Conservation (phyloP, 2,888 invertebrate species). For the Drosophila mimetica region DNA sequence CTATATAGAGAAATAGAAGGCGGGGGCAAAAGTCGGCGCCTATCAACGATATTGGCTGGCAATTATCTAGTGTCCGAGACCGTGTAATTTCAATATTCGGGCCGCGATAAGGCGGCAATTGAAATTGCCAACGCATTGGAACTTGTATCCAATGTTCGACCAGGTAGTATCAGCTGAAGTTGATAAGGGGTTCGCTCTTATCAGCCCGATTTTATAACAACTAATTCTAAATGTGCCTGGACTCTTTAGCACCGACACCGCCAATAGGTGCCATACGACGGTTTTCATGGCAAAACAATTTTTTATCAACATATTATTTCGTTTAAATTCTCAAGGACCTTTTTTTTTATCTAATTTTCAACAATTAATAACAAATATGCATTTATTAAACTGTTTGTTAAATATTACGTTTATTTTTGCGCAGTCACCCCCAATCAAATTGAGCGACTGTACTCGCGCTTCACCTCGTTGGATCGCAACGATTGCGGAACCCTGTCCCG, state of each 20-base stretch:
- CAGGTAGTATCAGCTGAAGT: conserved; percentile 37
- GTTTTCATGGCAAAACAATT: not conserved
- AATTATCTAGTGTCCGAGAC: conserved; percentile 60
- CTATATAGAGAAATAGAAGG: not conserved
- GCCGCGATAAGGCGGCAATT: conserved; percentile 42
- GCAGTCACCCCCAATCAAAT: conserved; percentile 99
- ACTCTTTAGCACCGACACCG: not conserved
- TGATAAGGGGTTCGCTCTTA: conserved; percentile 37
- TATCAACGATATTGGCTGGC: conserved; percentile 17
- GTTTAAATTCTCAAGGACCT: too few species aligned
- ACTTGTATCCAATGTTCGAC: conserved; percentile 51
- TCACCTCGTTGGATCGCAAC: conserved; percentile 97
- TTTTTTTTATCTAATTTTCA: too few species aligned
- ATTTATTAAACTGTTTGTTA: too few species aligned
- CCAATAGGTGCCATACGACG: not conserved
- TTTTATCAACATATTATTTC: too few species aligned
- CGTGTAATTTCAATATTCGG: conserved; percentile 64
- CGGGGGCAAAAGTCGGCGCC: conserved; percentile 59
- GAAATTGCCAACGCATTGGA: conserved; percentile 28
- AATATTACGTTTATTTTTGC: conserved; percentile 71
- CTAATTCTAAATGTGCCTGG: conserved; percentile 16
- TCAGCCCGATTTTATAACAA: conserved; percentile 32
- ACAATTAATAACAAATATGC: too few species aligned
- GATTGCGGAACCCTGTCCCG: conserved; percentile 97
- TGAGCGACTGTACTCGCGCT: conserved; percentile 97